A percentile compares a stretch with the other conserved stretches of the same genome.
These are phyloP conservation scores for Callinectes sapidus DNA, from an alignment of 2,888 invertebrate species.

Conservation along the genomic window DNA sequence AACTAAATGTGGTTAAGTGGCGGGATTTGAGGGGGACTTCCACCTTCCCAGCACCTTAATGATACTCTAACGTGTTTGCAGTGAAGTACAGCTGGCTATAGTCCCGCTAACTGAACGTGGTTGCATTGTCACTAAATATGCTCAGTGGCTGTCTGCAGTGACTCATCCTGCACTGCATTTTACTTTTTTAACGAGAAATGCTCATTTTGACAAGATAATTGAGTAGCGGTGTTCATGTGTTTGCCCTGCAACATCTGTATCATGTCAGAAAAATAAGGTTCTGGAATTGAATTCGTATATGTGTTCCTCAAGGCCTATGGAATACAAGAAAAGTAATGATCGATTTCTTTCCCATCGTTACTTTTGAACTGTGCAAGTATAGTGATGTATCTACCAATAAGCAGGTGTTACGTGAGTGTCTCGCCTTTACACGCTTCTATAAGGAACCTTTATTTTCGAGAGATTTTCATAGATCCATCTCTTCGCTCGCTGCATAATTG, in stretches of 20 bases:
- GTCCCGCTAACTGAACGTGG: background rate
- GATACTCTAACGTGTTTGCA: background rate
- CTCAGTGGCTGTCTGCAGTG: background rate
- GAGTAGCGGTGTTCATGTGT: background rate
- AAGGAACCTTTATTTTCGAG: background rate
- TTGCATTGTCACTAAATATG: background rate
- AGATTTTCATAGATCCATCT: background rate
- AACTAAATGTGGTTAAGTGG: background rate
- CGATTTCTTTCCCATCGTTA: background rate
- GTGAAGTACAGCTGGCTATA: background rate
- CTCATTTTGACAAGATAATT: background rate
- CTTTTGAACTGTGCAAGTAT: background rate
- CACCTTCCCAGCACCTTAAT: background rate
- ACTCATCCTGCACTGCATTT: background rate
- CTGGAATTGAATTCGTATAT: background rate
- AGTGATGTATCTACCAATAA: background rate
- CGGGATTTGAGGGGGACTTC: background rate
- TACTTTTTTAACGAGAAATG: background rate
- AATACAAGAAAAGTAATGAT: background rate
- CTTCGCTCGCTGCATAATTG: background rate
- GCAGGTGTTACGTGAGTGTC: background rate
- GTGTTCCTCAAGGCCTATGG: background rate
- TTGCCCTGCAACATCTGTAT: background rate
- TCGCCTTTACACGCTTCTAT: background rate
- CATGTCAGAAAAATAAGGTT: background rate